phyloP scores from a whole-genome alignment of 2,888 invertebrate genomes.

The Lymantria monacha region DNA sequence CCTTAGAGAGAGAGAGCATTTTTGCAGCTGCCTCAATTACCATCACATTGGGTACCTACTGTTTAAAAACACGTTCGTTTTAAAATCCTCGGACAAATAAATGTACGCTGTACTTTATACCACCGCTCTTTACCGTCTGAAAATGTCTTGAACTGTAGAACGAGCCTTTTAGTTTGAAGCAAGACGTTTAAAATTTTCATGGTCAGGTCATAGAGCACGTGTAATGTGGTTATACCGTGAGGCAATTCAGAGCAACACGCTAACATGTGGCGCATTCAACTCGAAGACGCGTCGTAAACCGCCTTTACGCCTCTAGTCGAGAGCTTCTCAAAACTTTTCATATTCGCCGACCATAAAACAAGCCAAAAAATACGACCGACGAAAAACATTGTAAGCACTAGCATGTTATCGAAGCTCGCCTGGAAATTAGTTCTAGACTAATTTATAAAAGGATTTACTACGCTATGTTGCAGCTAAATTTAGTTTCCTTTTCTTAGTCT shows the following conservation, averaged over 20 bases:
- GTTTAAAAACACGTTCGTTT: slow-evolving; percentile 57
- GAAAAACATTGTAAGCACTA: slow-evolving; percentile 80
- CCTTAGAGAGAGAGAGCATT: slow-evolving; percentile 49
- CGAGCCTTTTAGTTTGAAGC: slow-evolving; percentile 61
- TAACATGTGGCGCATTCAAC: slow-evolving; percentile 74
- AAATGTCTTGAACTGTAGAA: slow-evolving; percentile 24
- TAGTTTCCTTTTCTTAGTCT: slow-evolving; percentile 43
- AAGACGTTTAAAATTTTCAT: slow-evolving; percentile 76
- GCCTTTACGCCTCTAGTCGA: slow-evolving; percentile 74
- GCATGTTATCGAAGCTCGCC: slow-evolving; percentile 66
- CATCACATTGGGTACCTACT: slow-evolving; percentile 58
- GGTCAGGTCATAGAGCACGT: slow-evolving; percentile 73
- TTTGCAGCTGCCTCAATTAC: slow-evolving; percentile 65
- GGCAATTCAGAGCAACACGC: slow-evolving; percentile 66
- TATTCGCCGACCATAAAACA: slow-evolving; percentile 78
- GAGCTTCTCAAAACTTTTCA: slow-evolving; percentile 80
- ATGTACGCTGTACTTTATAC: slow-evolving; percentile 37
- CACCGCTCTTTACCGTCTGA: slow-evolving; percentile 35
- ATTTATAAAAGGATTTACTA: slow-evolving; percentile 52
- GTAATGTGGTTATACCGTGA: slow-evolving; percentile 70
- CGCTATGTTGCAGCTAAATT: slow-evolving; percentile 65
- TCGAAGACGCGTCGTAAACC: slow-evolving; percentile 80
- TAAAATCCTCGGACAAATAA: slow-evolving; percentile 47
- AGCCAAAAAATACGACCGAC: slow-evolving; percentile 79
- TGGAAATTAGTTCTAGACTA: slow-evolving; percentile 71